A percentile compares a stretch with the other conserved stretches of the same genome.
phyloP scores from a whole-genome alignment of 2,888 invertebrate species.

The Melipona bicolor region DNA sequence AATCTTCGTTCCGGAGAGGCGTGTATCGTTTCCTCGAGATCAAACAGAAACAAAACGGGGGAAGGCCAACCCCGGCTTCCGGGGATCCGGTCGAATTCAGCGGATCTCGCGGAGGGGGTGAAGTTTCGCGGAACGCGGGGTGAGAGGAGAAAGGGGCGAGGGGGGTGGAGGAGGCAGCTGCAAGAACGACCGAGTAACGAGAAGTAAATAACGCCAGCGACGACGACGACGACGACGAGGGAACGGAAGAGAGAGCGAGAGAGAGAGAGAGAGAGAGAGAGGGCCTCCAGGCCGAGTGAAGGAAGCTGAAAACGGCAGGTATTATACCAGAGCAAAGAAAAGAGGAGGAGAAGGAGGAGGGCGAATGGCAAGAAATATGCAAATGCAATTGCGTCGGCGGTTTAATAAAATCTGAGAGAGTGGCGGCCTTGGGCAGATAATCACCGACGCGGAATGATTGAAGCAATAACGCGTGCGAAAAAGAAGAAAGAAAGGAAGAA shows the following conservation, averaged over 20 bases:
- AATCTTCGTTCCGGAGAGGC: background rate
- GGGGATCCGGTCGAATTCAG: background rate
- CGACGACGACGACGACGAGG: too few species aligned
- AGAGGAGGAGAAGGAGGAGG: slow-evolving; percentile 21
- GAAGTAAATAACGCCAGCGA: slow-evolving; percentile 49
- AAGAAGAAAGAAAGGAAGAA: background rate
- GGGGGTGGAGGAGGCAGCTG: background rate
- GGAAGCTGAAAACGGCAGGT: slow-evolving; percentile 29
- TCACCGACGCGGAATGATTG: slow-evolving; percentile 49
- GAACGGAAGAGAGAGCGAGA: too few species aligned
- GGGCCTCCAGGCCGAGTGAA: background rate
- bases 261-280: background rate
- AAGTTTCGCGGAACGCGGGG: background rate
- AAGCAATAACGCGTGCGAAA: slow-evolving; percentile 49
- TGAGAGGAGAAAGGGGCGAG: too few species aligned
- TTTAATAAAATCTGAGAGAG: slow-evolving; percentile 53
- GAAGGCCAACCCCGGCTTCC: background rate
- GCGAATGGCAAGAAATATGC: slow-evolving; percentile 48
- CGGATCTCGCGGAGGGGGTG: background rate
- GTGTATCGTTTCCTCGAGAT: background rate
- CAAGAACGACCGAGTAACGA: slow-evolving; percentile 30
- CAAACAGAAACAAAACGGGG: background rate
- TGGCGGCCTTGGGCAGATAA: slow-evolving; percentile 30
- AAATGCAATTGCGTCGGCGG: slow-evolving; percentile 54
- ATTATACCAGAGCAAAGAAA: slow-evolving; percentile 49